A percentile compares a stretch with the other conserved stretches of the same genome.
These are phyloP conservation scores for Drosophila phalerata DNA, from an alignment of 2,888 invertebrate species.

Conservation along the genomic window DNA sequence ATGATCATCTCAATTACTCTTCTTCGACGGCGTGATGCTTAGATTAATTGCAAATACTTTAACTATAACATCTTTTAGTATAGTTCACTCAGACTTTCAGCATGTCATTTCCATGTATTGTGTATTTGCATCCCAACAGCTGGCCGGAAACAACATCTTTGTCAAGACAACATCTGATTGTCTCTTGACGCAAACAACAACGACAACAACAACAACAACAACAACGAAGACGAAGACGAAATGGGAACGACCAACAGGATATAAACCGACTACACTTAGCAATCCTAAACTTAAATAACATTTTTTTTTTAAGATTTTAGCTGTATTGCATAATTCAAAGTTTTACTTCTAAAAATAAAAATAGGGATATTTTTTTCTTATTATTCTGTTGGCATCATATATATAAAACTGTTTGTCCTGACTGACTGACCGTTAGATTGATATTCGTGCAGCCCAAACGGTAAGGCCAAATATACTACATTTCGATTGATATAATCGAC, in stretches of 20 bases:
- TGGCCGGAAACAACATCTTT: not conserved
- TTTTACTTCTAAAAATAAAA: too few relatives aligned
- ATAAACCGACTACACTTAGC: not conserved
- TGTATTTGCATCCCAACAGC: not conserved
- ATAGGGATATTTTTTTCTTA: too few relatives aligned
- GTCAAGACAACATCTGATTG: not conserved
- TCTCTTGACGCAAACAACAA: not conserved
- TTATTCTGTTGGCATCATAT: too few relatives aligned
- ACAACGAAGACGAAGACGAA: too few relatives aligned
- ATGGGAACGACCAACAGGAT: not conserved
- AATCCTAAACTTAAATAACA: too few relatives aligned
- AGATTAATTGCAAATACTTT: not conserved
- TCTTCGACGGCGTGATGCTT: not conserved
- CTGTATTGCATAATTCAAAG: too few relatives aligned
- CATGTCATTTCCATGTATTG: not conserved
- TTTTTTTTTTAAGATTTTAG: too few relatives aligned
- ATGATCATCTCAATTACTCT: not conserved
- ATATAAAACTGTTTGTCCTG: too few relatives aligned
- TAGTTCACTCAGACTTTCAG: not conserved
- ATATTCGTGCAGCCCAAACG: too few relatives aligned
- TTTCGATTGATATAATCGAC: too few relatives aligned
- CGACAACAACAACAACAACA: not conserved
- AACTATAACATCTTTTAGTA: not conserved
- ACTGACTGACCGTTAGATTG: too few relatives aligned
- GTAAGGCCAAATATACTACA: too few relatives aligned